phyloP scores from a whole-genome alignment of 1,140 invertebrate genomes.

The Pectinophora gossypiella region DNA sequence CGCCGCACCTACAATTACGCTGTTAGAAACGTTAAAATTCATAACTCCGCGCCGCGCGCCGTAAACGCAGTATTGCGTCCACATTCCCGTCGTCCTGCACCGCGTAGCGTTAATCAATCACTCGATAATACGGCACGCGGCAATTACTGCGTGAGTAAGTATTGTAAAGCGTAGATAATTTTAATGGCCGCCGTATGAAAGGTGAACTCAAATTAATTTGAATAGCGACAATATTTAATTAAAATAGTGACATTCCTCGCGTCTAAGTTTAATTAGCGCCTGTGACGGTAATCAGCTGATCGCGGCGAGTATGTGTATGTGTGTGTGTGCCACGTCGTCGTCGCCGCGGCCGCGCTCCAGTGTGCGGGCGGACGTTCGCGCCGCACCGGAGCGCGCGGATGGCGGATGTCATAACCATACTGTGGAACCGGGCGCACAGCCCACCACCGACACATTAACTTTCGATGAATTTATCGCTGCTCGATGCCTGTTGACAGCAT shows the following conservation, averaged over 20 bases:
- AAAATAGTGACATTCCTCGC: background rate
- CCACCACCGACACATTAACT: too few relatives aligned
- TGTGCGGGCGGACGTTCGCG: background rate
- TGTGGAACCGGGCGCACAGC: background rate
- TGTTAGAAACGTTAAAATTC: too few relatives aligned
- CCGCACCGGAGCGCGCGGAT: background rate
- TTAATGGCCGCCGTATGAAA: background rate
- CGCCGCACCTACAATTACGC: too few relatives aligned
- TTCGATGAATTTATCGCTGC: too few relatives aligned
- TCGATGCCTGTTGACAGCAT: too few relatives aligned
- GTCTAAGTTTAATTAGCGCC: background rate
- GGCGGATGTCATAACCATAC: constrained; percentile 2
- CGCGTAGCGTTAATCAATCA: background rate
- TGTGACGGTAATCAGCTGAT: background rate
- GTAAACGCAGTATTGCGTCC: too few relatives aligned
- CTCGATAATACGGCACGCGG: background rate
- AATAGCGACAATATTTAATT: background rate
- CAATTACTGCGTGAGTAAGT: background rate
- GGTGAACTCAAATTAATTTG: background rate
- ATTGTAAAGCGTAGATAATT: background rate
- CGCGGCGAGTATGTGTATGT: background rate
- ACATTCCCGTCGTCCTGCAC: background rate
- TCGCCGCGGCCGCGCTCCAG: background rate
- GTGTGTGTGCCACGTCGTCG: too few relatives aligned
- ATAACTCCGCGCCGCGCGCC: too few relatives aligned